Evolutionary conservation across 2,113 vertebrate species (phyloP), one percentile per base, ranked within the genome.

Genomic region (Cochlearius cochlearius): DNA sequence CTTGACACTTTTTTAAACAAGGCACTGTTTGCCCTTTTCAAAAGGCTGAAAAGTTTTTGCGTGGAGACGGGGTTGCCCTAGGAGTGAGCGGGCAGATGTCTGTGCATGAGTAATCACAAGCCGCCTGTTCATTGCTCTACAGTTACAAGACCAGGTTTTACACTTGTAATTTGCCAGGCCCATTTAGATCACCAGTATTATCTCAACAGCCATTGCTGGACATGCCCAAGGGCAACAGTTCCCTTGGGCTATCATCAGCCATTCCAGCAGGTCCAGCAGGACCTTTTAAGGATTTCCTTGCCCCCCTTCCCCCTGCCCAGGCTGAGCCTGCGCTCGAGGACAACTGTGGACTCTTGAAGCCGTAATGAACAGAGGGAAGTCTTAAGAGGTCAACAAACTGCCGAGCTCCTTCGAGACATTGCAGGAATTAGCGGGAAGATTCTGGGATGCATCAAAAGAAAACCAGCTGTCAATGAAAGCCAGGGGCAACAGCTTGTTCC

Each of bases 401-500:
- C 75, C 63, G 88, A 88, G 50, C 72, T 92, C 62, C 93, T 96
- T 5, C 73, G 55, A 88, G 67, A 59, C 27, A 66, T 0, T 69
- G 53, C 85, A 93, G 94, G 67, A 86, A 88, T 69, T 85, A 93
- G 69, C 7, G 4, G 74, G 90, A 94, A 76, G 85, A 94, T 55
- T 93, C 78, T 93, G 90, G 81, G 94, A 92, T 80, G 38, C 26
- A 86, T 93, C 88, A 90, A 90, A 94, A 76, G 90, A 69, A 88
- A 88, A 80, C 6, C 62, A 82, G 85, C 81, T 93, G 90, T 72
- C 5, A 0, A 68, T 72, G 84, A 91, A 71, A 87, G 89, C 87
- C 90, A 93, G 60, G 73, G 81, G 74, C 62, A 96, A 86, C 26
- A 82, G 87, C 67, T 38, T 67, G 30, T 19, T 94, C 90, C 90